Conservation (phyloP, 2,888 invertebrate genomes). For the Tridacna gigas region DNA sequence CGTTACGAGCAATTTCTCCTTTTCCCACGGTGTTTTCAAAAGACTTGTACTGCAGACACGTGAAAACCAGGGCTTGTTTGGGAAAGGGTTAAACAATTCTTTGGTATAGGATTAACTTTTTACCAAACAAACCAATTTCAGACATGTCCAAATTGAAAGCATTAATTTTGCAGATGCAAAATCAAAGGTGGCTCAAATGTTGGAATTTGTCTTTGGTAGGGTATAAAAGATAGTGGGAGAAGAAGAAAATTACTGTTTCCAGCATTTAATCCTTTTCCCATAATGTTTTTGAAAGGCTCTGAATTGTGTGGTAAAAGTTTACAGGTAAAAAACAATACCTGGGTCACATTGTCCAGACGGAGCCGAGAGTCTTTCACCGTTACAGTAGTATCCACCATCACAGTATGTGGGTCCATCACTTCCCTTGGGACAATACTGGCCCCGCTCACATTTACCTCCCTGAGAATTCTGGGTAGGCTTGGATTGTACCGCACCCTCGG, state of each 20-base stretch:
- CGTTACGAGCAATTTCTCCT: too few relatives aligned
- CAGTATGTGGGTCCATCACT: slow-evolving; percentile 77
- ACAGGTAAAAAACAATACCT: slow-evolving; percentile 64
- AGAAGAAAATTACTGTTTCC: too few relatives aligned
- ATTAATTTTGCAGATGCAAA: neutral
- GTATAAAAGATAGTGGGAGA: too few relatives aligned
- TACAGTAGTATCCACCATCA: slow-evolving; percentile 80
- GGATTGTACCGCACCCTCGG: slow-evolving; percentile 72
- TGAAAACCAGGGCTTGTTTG: too few relatives aligned
- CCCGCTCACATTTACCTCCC: slow-evolving; percentile 72
- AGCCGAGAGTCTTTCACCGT: slow-evolving; percentile 67
- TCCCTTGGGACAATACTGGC: slow-evolving; percentile 81
- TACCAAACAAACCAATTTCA: neutral
- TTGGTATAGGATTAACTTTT: neutral
- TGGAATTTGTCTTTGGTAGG: too few relatives aligned
- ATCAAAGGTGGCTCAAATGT: too few relatives aligned
- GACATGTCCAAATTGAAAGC: neutral
- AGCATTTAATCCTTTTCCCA: too few relatives aligned
- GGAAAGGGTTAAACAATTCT: too few relatives aligned
- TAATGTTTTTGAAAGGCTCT: too few relatives aligned
- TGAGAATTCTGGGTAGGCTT: slow-evolving; percentile 76
- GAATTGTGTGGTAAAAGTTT: too few relatives aligned
- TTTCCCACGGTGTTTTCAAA: too few relatives aligned
- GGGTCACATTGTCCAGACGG: slow-evolving; percentile 78
- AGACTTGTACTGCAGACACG: too few relatives aligned